These are phyloP conservation scores for Poecilia velifera DNA, from an alignment of 2,797 vertebrate species.

Conservation along the genomic window DNA sequence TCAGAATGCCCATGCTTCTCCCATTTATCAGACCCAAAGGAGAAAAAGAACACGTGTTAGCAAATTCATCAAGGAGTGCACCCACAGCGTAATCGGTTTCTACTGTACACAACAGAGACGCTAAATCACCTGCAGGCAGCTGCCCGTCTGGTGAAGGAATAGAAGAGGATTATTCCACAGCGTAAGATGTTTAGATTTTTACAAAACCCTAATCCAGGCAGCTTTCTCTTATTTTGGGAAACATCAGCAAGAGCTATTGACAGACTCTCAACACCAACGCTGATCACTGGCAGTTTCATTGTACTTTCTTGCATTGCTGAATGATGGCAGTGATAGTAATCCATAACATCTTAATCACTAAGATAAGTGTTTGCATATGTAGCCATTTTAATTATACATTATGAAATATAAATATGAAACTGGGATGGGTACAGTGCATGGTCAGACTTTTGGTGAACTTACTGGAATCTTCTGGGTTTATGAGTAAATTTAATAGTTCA, in stretches of 20 bases:
- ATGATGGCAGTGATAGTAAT: neutral
- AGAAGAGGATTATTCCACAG: neutral
- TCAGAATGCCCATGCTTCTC: constrained; percentile 16
- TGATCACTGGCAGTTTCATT: neutral
- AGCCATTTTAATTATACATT: neutral
- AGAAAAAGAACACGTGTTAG: constrained; percentile 32
- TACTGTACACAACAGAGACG: neutral
- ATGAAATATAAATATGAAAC: neutral
- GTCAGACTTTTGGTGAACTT: neutral
- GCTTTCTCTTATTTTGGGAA: constrained; percentile 1
- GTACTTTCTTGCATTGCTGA: neutral
- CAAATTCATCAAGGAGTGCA: constrained; percentile 14
- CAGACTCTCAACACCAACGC: constrained; percentile 23
- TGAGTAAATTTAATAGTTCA: neutral
- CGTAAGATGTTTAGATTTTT: neutral
- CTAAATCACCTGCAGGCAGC: constrained; percentile 9
- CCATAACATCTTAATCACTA: neutral
- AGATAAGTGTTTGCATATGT: neutral
- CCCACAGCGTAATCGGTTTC: neutral
- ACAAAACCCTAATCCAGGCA: constrained; percentile 8
- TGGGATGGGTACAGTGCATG: neutral
- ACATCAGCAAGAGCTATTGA: constrained; percentile 1
- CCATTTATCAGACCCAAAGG: constrained; percentile 30
- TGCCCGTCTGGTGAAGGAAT: neutral
- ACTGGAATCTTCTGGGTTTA: neutral